Conservation (phyloP, 2,888 invertebrate genomes). For the Cordilura impudica region DNA sequence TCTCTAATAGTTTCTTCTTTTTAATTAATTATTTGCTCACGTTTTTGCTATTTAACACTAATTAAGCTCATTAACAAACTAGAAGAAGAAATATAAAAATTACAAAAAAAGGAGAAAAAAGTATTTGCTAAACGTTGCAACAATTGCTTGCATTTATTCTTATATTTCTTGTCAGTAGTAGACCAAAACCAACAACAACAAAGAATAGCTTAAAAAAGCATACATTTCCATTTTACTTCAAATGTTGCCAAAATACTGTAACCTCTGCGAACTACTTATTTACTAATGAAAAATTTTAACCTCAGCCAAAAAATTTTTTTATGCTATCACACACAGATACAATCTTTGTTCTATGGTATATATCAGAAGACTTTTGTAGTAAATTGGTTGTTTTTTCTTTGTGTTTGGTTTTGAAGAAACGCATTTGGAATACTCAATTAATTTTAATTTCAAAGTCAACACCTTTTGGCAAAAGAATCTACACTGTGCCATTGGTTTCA, state of each 20-base stretch:
- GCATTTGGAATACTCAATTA: conserved; percentile 74
- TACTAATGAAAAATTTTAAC: conserved; percentile 44
- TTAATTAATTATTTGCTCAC: conserved; percentile 55
- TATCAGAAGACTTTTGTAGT: neutral
- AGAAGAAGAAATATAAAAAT: conserved; percentile 3
- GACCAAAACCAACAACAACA: conserved; percentile 18
- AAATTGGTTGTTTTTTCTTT: conserved; percentile 3
- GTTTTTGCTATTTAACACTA: conserved; percentile 69
- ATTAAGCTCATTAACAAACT: conserved; percentile 73
- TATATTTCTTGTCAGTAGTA: conserved; percentile 6
- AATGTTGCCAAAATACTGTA: conserved; percentile 58
- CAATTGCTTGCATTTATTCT: conserved; percentile 34
- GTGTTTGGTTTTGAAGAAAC: conserved; percentile 62
- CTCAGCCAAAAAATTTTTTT: conserved; percentile 40
- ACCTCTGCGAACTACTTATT: conserved; percentile 4
- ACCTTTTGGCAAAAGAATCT: conserved; percentile 65
- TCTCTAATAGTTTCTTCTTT: neutral
- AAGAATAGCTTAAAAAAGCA: neutral
- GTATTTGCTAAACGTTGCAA: conserved; percentile 1
- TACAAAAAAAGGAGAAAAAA: conserved; percentile 27
- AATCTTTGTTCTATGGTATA: neutral
- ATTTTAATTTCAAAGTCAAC: conserved; percentile 75
- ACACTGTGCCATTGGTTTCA: neutral
- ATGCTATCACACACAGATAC: neutral
- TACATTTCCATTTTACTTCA: neutral